Evolutionary conservation across 2,797 vertebrate genomes (phyloP).

Genomic region (Crocodylus rhombifer): DNA sequence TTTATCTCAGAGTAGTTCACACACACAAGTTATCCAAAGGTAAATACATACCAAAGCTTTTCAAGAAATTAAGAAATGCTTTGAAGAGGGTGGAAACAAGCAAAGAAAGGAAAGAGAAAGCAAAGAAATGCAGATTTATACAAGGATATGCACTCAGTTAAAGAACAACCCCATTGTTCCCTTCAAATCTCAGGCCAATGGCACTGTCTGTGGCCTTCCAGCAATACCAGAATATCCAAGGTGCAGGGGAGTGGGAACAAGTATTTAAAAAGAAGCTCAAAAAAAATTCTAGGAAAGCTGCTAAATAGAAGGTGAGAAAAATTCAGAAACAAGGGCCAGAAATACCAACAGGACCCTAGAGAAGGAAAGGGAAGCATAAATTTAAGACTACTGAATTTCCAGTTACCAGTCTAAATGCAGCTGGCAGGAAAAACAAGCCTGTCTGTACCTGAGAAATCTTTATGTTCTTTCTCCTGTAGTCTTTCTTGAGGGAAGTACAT

Average conservation of each 20-base stretch:
- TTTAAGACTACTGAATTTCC: background rate
- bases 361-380: background rate
- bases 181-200: background rate
- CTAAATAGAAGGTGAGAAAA: background rate
- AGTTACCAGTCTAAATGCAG: background rate
- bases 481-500: background rate
- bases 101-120: background rate
- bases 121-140: background rate
- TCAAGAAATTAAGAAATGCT: background rate
- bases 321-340: background rate
- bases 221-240: background rate
- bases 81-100: background rate
- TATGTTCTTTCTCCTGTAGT: background rate
- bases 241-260: background rate
- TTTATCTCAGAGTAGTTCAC: background rate
- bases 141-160: background rate
- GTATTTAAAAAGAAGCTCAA: background rate
- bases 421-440: background rate
- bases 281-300: background rate
- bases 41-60: background rate
- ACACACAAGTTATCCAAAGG: background rate
- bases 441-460: background rate
- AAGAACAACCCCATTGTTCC: background rate
- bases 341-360: background rate
- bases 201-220: background rate